These are phyloP conservation scores for Caenorhabditis sp. DNA, from an alignment of 2,888 invertebrate species.

Conservation along the genomic window DNA sequence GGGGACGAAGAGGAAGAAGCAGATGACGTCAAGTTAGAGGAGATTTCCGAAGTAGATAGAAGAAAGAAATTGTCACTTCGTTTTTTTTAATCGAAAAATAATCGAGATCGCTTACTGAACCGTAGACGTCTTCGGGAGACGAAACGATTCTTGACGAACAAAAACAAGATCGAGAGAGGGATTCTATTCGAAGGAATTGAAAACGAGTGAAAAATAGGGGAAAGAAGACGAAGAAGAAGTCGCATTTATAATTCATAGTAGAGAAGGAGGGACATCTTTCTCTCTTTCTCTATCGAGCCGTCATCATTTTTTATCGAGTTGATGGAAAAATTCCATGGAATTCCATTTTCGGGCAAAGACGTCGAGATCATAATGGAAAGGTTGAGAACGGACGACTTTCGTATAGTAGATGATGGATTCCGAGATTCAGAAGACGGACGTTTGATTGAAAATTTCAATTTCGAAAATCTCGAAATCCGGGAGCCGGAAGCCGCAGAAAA, in stretches of 20 bases:
- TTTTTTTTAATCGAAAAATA: conserved; percentile 49
- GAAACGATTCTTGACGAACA: neutral
- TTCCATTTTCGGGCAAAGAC: conserved; percentile 35
- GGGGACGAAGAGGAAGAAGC: neutral
- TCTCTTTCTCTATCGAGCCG: conserved; percentile 6
- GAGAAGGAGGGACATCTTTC: conserved; percentile 14
- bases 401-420: conserved; percentile 12
- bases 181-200: conserved; percentile 25
- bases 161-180: conserved; percentile 22
- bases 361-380: conserved; percentile 7
- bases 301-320: conserved; percentile 57
- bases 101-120: conserved; percentile 20
- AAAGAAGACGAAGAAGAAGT: conserved; percentile 35
- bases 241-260: conserved; percentile 59
- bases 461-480: too few relatives aligned
- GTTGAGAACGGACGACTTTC: neutral
- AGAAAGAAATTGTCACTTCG: conserved; percentile 20
- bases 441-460: neutral
- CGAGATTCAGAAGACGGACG: neutral
- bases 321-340: conserved; percentile 59
- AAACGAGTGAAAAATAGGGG: conserved; percentile 21
- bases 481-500: too few relatives aligned
- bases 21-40: conserved; percentile 31
- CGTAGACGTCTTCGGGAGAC: neutral
- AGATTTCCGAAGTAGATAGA: conserved; percentile 1